Base-by-base conservation (phyloP, 2,113 vertebrate genomes). In the Anoplopoma fimbria region DNA sequence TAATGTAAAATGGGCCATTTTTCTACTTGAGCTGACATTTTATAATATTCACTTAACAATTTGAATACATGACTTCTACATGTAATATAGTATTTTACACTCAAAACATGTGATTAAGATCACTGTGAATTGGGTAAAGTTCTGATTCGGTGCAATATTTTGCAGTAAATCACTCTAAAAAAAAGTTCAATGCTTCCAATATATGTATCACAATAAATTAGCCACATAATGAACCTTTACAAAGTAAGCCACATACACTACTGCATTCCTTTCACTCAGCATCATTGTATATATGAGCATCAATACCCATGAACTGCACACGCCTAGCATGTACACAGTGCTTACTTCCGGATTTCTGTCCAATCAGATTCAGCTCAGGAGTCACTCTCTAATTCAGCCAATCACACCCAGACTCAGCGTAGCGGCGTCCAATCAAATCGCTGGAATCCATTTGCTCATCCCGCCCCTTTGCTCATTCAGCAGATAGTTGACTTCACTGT, bases 321-420 rank as follows among this genome's bases (percentile, higher is more conserved):
- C 1, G 3, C 17, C 42, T n/a, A 45, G 36, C 23, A 10, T 14
- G 21, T 6, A 29, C 3, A 60, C 29, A 6, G 12, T 3, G 13
- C 1, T 51, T 33, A 88, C 83, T 91, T 91, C 89, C 90, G 86
- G 25, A 6, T 78, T 61, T 63, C 12, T 13, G 53, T 42, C 51
- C 91, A 90, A 90, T 92, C 87, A 72, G 6, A 57, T 36, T 65
- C 27, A 68, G 51, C 2, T n/a, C 34, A 5, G 14, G 15, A 36
- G 6, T 1, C 49, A 10, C 6, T 4, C 33, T 2, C 47, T 42
- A 19, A 36, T 27, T 74, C 17, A 51, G 23, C 85, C 86, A 92
- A 89, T 91, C 63, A 40, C 21, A 38, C 14, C 5, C 15, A 45
- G 9, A 9, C 0, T 36, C 13, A 7, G 12, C 13, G 42, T 0